Conservation (phyloP, 2,113 vertebrate species). For the Galemys pyrenaicus region DNA sequence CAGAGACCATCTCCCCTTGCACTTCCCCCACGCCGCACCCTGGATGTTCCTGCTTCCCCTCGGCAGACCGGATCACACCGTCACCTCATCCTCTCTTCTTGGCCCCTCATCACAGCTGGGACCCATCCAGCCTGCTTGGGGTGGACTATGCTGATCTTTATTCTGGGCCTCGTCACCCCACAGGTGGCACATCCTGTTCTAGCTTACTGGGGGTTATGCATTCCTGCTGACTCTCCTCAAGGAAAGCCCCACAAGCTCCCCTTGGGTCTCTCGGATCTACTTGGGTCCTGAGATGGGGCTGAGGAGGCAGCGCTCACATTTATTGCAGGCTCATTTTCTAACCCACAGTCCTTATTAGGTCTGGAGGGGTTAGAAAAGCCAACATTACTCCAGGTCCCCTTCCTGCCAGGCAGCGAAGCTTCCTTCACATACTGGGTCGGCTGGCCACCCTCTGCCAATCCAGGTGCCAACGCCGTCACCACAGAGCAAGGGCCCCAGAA, state of each 20-base stretch:
- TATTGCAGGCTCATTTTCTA: not conserved
- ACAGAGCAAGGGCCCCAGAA: too few species aligned
- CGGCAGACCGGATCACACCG: accelerated
- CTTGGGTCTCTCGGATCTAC: accelerated
- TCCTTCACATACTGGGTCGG: accelerated
- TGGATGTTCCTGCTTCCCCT: not conserved
- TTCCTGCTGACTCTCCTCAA: not conserved
- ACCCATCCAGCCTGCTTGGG: not conserved
- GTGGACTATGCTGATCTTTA: accelerated
- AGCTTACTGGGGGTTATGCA: not conserved
- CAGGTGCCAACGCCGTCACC: too few species aligned
- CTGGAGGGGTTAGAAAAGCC: too few species aligned
- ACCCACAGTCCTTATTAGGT: too few species aligned
- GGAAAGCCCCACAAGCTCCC: not conserved
- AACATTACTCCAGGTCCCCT: not conserved
- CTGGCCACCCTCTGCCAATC: too few species aligned
- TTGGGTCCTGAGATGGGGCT: not conserved
- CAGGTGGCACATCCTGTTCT: accelerated
- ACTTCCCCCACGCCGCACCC: accelerated
- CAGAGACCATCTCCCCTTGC: not conserved
- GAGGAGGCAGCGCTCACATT: not conserved
- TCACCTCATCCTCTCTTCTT: not conserved
- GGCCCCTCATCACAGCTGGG: too few species aligned
- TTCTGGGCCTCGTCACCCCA: not conserved
- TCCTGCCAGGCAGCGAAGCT: not conserved